These are phyloP conservation scores for Drosophila cognata DNA, from an alignment of 2,888 invertebrate genomes.

Conservation along the genomic window DNA sequence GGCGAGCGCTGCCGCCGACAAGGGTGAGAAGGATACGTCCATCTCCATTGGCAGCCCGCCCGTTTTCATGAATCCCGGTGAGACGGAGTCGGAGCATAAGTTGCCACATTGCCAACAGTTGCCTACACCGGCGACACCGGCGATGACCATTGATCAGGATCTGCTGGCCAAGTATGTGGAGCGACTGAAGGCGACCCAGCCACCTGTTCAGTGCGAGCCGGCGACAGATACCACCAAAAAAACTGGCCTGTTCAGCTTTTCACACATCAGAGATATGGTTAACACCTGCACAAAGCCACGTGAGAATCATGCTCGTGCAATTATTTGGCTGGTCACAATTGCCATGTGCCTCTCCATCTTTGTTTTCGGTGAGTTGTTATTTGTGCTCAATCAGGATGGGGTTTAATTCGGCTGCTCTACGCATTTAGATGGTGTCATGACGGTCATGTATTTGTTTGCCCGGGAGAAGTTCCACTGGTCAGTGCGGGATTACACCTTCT, in stretches of 20 bases:
- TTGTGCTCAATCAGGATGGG: neutral
- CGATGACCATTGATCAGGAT: constrained; percentile 55
- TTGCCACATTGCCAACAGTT: constrained; percentile 24
- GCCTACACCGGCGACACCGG: constrained; percentile 54
- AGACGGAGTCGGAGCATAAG: constrained; percentile 5
- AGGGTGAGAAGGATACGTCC: constrained; percentile 48
- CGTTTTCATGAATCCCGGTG: constrained; percentile 39
- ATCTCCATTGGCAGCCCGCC: constrained; percentile 52
- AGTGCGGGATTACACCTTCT: constrained; percentile 87
- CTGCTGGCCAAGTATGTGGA: constrained; percentile 72
- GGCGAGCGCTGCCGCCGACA: neutral
- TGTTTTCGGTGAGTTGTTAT: constrained; percentile 74
- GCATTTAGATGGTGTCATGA: constrained; percentile 77
- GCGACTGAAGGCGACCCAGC: constrained; percentile 33
- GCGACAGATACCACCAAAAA: constrained; percentile 25
- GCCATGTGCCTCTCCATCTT: constrained; percentile 82
- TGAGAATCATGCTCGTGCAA: constrained; percentile 80
- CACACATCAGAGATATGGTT: constrained; percentile 82
- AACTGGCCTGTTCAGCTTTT: constrained; percentile 74
- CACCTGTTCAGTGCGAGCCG: constrained; percentile 18
- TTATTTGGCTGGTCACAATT: constrained; percentile 82
- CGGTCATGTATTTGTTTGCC: constrained; percentile 88
- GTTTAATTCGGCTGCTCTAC: neutral
- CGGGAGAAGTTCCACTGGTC: constrained; percentile 89
- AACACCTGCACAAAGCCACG: constrained; percentile 81